Base-by-base conservation (phyloP, 53 echinoderm and acorn worm genomes). In the Astropecten irregularis region DNA sequence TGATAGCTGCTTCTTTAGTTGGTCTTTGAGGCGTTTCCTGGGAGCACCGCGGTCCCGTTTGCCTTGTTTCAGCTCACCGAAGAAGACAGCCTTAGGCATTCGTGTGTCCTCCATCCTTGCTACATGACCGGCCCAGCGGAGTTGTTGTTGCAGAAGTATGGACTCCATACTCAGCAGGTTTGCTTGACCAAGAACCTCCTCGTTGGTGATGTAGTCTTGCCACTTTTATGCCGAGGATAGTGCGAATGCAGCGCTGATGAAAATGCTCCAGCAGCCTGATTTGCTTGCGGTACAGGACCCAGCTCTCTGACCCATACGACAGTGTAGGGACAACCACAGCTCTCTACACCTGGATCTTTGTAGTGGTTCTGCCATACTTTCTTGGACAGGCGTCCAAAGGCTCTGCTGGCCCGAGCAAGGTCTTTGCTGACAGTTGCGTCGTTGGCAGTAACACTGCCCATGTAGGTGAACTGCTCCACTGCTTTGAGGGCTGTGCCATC, bases 191-290 rank as follows among this genome's bases (percentile, higher is more conserved):
- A 77, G 14, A 21, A 77, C 36, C n/a, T 77, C 60, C 31, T 77
- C 54, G 37, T 59, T 60, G 9, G 73, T 7, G 4, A 54, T 51
- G n/a, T 74, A 74, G 74, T 74, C 74, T 55, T 74, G 74, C 55
- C 74, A 54, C 49, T n/a, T 51, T 76, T 35, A 57, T 76, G 5
- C 22, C 36, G 2, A 55, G 27, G 76, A 76, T 76, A 1, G 58
- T n/a, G 4, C 76, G 57, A 35, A 76, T 4, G 37, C 21, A 35
- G 32, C 74, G 74, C 53, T n/a, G n/a, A n/a, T n/a, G n/a, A n/a
- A n/a, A n/a, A n/a, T n/a, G n/a, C n/a, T n/a, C n/a, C n/a, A n/a
- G n/a, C n/a, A n/a, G n/a, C n/a, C n/a, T n/a, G n/a, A n/a, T n/a
- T n/a, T n/a, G n/a, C n/a, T n/a, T n/a, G n/a, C n/a, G n/a, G n/a